Evolutionary conservation across 2,888 invertebrate genomes (phyloP).

Genomic region (Thelaira solivaga): DNA sequence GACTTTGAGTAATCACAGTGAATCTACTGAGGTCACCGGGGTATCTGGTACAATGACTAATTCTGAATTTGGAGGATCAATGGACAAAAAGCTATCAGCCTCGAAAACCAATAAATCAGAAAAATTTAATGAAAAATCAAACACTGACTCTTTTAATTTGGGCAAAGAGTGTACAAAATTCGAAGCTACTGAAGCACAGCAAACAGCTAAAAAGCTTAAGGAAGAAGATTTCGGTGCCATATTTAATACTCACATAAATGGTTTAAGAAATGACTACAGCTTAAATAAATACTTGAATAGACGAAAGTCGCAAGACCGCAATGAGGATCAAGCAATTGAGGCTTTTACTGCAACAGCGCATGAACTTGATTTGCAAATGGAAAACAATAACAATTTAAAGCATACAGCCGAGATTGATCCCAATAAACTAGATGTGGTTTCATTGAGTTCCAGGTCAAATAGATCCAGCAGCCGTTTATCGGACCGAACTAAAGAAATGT

Average conservation of each 20-base stretch:
- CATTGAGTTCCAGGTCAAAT: constrained; percentile 75
- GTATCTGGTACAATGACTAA: constrained; percentile 72
- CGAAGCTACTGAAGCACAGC: constrained; percentile 19
- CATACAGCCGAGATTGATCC: constrained; percentile 67
- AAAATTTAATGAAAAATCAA: not conserved
- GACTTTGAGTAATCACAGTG: constrained; percentile 74
- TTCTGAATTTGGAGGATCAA: constrained; percentile 71
- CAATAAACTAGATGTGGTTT: constrained; percentile 74
- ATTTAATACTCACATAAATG: constrained; percentile 72
- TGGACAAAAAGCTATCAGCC: constrained; percentile 63
- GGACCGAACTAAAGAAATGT: constrained; percentile 75
- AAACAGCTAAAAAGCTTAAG: constrained; percentile 41
- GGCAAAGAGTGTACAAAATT: not conserved
- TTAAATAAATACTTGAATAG: constrained; percentile 75
- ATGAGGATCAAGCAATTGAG: constrained; percentile 49
- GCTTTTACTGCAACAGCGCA: constrained; percentile 35
- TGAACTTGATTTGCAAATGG: constrained; percentile 60
- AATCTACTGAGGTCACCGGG: constrained; percentile 76
- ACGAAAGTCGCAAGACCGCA: constrained; percentile 68
- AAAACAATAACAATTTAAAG: constrained; percentile 65
- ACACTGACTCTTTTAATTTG: not conserved
- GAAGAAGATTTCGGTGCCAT: constrained; percentile 69
- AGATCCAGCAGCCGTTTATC: constrained; percentile 74
- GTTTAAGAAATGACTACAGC: constrained; percentile 73
- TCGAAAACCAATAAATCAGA: constrained; percentile 24